phyloP scores from a whole-genome alignment of 2,888 invertebrate species.

The Metacarcinus magister region DNA sequence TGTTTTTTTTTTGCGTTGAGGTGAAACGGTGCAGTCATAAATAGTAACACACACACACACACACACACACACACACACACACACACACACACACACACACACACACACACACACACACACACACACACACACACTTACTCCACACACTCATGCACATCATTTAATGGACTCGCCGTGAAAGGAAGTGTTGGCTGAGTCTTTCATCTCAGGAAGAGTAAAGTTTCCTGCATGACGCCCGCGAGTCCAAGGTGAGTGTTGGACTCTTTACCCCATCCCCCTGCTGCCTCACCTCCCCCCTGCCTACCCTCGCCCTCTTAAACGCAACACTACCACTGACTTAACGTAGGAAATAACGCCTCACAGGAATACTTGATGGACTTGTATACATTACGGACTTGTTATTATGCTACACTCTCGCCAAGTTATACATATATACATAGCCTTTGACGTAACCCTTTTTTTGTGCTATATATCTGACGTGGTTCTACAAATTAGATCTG shows the following conservation, averaged over 20 bases:
- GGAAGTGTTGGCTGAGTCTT: not conserved
- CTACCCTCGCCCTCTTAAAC: not conserved
- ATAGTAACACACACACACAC: conserved; percentile 18
- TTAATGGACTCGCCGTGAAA: not conserved
- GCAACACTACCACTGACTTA: not conserved
- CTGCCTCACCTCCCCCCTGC: not conserved
- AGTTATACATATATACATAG: not conserved
- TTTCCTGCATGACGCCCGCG: not conserved
- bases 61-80: conserved; percentile 36
- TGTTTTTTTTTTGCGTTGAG: not conserved
- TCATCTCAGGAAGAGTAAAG: conserved; percentile 26
- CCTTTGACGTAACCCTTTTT: conserved; percentile 5
- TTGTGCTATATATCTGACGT: conserved; percentile 13
- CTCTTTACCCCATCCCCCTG: not conserved
- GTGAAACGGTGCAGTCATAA: not conserved
- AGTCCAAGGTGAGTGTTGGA: not conserved
- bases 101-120: not conserved
- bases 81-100: conserved; percentile 48
- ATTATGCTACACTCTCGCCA: not conserved
- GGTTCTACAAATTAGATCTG: conserved; percentile 71
- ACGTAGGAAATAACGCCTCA: not conserved
- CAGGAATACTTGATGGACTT: not conserved
- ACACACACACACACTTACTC: too few relatives aligned
- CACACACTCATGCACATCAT: not conserved
- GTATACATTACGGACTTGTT: not conserved